Conservation (phyloP, 2,113 vertebrate genomes). For the Dunckerocampus dactyliophorus region DNA sequence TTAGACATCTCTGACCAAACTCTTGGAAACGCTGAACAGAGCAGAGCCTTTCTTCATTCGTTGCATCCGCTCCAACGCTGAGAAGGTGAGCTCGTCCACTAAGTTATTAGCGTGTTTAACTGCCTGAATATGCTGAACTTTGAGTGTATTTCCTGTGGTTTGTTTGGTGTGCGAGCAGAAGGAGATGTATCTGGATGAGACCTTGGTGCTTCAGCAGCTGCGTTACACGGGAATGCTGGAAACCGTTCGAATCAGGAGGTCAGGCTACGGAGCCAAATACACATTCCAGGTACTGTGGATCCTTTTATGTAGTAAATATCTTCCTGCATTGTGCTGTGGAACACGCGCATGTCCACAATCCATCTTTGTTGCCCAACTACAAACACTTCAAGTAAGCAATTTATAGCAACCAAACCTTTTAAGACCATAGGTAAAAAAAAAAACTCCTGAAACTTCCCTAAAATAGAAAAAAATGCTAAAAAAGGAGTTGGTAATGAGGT, state of each 20-base stretch:
- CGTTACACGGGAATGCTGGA: slow-evolving; percentile 98
- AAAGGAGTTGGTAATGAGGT: no score
- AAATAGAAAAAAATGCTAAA: no score
- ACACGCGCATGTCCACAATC: no score
- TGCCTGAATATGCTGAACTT: background rate
- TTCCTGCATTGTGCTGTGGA: background rate
- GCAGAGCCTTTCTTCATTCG: slow-evolving; percentile 98
- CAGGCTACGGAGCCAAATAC: slow-evolving; percentile 96
- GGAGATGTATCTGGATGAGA: slow-evolving; percentile 89
- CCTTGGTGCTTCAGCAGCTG: slow-evolving; percentile 90
- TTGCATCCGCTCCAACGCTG: slow-evolving; percentile 94
- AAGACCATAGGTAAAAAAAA: no score
- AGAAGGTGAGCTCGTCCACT: slow-evolving; percentile 91
- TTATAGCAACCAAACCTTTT: no score
- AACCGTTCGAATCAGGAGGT: slow-evolving; percentile 92
- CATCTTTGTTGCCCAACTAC: no score
- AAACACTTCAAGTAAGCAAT: no score
- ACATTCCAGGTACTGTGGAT: slow-evolving; percentile 84
- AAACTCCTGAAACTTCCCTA: no score
- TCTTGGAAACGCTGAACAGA: slow-evolving; percentile 86
- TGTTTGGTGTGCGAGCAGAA: slow-evolving; percentile 70
- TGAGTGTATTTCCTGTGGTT: background rate
- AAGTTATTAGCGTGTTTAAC: no score
- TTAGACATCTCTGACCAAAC: slow-evolving; percentile 89
- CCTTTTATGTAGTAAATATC: background rate